Conservation (phyloP, 1,140 invertebrate genomes). For the Philotrypesis tridentata region DNA sequence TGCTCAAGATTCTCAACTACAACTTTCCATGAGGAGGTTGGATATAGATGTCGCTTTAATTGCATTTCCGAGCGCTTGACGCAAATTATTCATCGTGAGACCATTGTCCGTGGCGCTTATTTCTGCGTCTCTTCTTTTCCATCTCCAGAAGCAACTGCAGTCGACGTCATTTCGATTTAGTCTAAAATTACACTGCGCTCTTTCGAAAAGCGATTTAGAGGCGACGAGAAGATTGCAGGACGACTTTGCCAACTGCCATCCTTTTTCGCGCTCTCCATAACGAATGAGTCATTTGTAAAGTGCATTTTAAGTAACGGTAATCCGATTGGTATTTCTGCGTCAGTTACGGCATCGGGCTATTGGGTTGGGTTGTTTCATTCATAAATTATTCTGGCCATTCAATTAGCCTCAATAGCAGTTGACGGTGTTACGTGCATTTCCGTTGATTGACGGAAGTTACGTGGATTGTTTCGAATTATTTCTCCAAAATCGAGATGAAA, state of each 20-base stretch:
- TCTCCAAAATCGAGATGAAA: no score
- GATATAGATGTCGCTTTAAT: background rate
- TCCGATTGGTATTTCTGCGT: conserved; percentile 29
- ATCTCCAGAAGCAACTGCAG: background rate
- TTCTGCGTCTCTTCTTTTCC: no score
- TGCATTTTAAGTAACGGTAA: conserved; percentile 42
- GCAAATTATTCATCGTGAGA: background rate
- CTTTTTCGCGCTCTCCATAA: background rate
- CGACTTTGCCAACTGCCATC: conserved; percentile 3
- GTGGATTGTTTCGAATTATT: no score
- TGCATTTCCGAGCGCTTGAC: background rate
- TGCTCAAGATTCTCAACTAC: background rate
- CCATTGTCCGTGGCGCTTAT: background rate
- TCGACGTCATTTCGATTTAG: background rate
- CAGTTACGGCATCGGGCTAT: background rate
- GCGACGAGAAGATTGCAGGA: background rate
- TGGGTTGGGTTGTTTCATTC: background rate
- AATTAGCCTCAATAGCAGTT: background rate
- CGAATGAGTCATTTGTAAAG: conserved; percentile 25
- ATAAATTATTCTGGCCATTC: background rate
- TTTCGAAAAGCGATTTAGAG: conserved; percentile 10
- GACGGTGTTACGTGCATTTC: background rate
- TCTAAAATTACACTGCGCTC: background rate
- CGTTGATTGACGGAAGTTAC: no score
- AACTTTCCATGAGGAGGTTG: background rate